These are phyloP conservation scores for Eolophus roseicapilla DNA, from an alignment of 2,113 vertebrate species.

Conservation along the genomic window DNA sequence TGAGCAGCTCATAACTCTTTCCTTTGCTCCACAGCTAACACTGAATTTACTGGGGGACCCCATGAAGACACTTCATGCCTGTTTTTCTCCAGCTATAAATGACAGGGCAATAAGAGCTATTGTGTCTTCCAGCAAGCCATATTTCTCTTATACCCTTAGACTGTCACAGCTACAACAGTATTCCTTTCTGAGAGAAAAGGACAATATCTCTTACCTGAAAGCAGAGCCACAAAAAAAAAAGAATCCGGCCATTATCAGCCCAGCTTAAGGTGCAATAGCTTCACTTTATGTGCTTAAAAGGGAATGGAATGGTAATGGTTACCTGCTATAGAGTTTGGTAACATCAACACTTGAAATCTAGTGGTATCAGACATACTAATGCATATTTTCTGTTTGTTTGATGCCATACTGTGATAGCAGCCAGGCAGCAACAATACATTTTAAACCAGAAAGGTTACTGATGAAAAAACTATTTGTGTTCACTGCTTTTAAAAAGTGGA, in stretches of 20 bases:
- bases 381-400: background rate
- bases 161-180: background rate
- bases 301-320: background rate
- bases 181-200: background rate
- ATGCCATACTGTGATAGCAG: background rate
- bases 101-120: background rate
- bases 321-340: background rate
- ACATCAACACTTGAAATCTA: background rate
- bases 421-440: background rate
- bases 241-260: background rate
- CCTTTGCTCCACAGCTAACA: background rate
- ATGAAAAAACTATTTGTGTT: background rate
- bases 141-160: background rate
- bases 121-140: background rate
- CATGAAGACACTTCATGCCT: background rate
- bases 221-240: background rate
- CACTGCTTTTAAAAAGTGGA: background rate
- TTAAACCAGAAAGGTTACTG: background rate
- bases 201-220: background rate
- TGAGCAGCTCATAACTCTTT: background rate
- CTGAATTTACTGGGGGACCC: background rate
- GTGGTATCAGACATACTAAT: background rate
- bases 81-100: background rate
- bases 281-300: background rate
- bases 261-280: background rate